Percentiles rank a stretch among this genome's conserved stretches.
Conservation (phyloP, 2,888 invertebrate genomes). For the Patella depressa region DNA sequence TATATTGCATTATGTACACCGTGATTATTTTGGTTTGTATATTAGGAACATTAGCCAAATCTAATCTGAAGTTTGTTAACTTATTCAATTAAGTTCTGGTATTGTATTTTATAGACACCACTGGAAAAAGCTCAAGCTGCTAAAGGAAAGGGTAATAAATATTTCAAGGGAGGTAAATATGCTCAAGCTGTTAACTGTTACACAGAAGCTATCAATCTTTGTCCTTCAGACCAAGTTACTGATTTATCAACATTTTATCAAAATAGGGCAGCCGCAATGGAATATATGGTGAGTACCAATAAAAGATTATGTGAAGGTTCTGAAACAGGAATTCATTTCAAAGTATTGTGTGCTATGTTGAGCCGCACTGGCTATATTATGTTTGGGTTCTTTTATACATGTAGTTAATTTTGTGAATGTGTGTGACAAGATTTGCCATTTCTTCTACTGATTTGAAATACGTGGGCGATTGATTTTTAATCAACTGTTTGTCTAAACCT, state of each 20-base stretch:
- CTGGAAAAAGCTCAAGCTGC: conserved; percentile 75
- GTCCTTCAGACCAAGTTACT: conserved; percentile 76
- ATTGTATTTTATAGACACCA: conserved; percentile 46
- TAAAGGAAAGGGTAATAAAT: conserved; percentile 73
- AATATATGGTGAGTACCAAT: conserved; percentile 79
- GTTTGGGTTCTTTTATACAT: too few relatives aligned
- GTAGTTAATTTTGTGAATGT: too few relatives aligned
- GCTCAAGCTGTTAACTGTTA: conserved; percentile 73
- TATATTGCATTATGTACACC: too few relatives aligned
- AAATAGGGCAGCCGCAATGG: conserved; percentile 95
- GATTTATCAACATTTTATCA: conserved; percentile 94
- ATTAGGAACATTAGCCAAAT: too few relatives aligned
- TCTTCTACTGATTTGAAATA: too few relatives aligned
- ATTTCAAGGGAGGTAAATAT: conserved; percentile 72
- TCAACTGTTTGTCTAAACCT: background rate
- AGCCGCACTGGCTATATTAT: too few relatives aligned
- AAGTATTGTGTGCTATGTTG: too few relatives aligned
- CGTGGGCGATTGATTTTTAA: too few relatives aligned
- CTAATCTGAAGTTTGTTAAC: too few relatives aligned
- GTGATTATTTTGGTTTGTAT: too few relatives aligned
- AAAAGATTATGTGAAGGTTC: background rate
- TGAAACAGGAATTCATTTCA: too few relatives aligned
- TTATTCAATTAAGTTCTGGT: background rate
- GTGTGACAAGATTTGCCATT: too few relatives aligned
- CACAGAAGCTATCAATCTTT: conserved; percentile 72